Conservation (phyloP, 1,140 invertebrate species). For the Diabrotica virgifera region DNA sequence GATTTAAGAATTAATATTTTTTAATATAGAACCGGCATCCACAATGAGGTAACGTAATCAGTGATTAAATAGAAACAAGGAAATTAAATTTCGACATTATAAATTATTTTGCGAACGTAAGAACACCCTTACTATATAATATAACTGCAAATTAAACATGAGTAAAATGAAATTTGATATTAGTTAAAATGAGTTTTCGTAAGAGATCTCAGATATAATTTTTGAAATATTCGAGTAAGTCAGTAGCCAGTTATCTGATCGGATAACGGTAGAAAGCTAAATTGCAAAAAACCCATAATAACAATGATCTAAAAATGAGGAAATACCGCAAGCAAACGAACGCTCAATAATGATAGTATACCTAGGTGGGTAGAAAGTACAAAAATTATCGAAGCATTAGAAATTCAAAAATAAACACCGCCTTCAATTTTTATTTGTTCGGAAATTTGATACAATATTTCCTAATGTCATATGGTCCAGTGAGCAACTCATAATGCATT, state of each 20-base stretch:
- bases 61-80: no score
- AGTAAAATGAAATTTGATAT: no score
- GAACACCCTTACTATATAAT: no score
- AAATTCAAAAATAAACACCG: slow-evolving; percentile 22
- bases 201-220: no score
- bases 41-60: no score
- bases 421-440: slow-evolving; percentile 27
- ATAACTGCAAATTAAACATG: no score
- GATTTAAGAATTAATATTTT: no score
- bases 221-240: no score
- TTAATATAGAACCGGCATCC: no score
- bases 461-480: slow-evolving; percentile 33
- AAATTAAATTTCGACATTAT: no score
- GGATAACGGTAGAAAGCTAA: not conserved
- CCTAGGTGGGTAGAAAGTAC: slow-evolving; percentile 13
- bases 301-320: slow-evolving; percentile 14
- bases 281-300: slow-evolving; percentile 12
- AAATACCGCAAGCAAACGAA: slow-evolving; percentile 4
- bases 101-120: no score
- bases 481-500: slow-evolving; percentile 30
- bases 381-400: slow-evolving; percentile 21
- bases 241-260: not conserved
- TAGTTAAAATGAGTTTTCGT: no score
- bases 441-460: slow-evolving; percentile 33
- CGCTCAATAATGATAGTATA: not conserved